phyloP scores from a whole-genome alignment of 2,113 vertebrate species.

The Coryphaenoides rupestris region DNA sequence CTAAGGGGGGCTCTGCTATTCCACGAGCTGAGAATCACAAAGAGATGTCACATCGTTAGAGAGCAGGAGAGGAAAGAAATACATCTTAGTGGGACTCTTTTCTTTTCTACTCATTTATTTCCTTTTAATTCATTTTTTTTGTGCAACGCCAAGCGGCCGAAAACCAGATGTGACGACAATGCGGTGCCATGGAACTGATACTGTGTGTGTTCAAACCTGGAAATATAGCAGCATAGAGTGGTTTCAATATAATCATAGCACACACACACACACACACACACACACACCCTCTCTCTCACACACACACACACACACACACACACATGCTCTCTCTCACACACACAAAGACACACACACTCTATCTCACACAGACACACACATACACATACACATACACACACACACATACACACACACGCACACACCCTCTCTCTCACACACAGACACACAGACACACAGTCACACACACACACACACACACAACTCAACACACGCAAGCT shows the following conservation, averaged over 20 bases:
- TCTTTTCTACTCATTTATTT: conserved; percentile 23
- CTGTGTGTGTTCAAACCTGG: too few species aligned
- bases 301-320: conserved; percentile 4
- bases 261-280: conserved; percentile 2
- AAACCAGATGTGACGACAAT: too few species aligned
- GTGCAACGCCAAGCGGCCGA: too few species aligned
- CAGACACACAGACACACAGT: too few species aligned
- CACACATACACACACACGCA: neutral
- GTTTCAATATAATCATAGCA: too few species aligned
- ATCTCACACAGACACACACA: too few species aligned
- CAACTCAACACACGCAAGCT: too few species aligned
- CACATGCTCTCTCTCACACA: neutral
- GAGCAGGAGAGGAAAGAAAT: conserved; percentile 31
- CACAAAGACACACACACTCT: neutral
- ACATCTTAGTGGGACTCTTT: conserved; percentile 12
- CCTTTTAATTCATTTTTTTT: too few species aligned
- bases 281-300: neutral
- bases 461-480: too few species aligned
- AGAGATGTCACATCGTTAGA: conserved; percentile 65
- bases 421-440: too few species aligned
- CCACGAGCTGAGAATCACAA: conserved; percentile 65
- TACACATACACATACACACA: neutral
- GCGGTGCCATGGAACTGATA: too few species aligned
- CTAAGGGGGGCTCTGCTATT: conserved; percentile 64
- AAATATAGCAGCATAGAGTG: too few species aligned